Base-by-base conservation (phyloP, 2,113 vertebrate species). In the Terrapene triunguis region DNA sequence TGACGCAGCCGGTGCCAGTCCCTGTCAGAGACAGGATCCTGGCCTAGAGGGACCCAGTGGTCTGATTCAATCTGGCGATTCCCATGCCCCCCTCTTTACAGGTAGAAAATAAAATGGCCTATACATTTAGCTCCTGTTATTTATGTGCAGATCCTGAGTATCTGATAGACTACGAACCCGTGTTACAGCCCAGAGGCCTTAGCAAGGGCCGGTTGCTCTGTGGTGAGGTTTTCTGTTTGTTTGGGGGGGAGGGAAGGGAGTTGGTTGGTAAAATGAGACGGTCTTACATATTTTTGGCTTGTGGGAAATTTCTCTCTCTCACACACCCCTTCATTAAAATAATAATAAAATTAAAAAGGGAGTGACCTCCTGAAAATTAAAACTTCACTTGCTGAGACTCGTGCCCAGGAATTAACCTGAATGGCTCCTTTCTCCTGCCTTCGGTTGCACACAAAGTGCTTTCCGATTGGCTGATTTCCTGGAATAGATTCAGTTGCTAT, bases 401-500 rank as follows among this genome's bases (percentile, higher is more conserved):
- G 44, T 88, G 85, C 62, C 92, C 59, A 2, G 89, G 94, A 95
- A 96, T 95, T 92, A 97, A 96, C 94, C 97, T 94, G 89, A 94
- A 93, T 87, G 65, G 91, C 51, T 96, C 89, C 91, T 96, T 95
- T 90, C 94, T 94, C 92, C 92, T 80, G 92, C 95, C 97, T 94
- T 89, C 48, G 57, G 86, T 96, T 57, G 95, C 95, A 80, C 94
- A 62, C 88, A 21, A 91, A 69, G 55, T 2, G 51, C 82, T 35
- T 90, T 1, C 95, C 95, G 86, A 95, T 97, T 97, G 97, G 95
- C 97, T 95, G 94, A 93, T 92, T 86, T 96, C 96, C 95, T 62
- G 97, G 89, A 95, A 96, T 85, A 96, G 96, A 91, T 96, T 87
- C 96, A 89, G 96, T 97, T 98, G 97, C 97, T 96, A 97, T 94